Evolutionary conservation across 2,797 vertebrate species (phyloP).

Genomic region (Aselliscus stoliczkanus): DNA sequence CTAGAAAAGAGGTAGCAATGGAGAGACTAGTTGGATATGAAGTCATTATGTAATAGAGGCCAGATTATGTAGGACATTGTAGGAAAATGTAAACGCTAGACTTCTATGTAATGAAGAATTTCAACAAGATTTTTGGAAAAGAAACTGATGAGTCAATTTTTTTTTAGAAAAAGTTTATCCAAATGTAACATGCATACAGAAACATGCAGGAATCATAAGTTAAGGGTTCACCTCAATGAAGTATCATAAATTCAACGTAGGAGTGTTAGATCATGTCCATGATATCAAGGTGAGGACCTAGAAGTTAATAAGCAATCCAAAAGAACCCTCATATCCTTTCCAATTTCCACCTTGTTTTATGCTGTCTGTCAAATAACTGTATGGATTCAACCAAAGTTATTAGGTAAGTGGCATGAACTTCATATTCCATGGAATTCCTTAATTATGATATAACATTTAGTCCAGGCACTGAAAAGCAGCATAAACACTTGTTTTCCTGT

Average conservation of each 20-base stretch:
- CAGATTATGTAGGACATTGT: too few relatives aligned
- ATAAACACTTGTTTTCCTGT: not conserved
- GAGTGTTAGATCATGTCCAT: not conserved
- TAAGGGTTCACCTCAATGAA: not conserved
- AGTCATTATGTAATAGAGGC: not conserved
- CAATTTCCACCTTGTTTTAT: not conserved
- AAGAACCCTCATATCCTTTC: not conserved
- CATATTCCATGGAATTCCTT: not conserved
- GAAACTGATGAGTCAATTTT: not conserved
- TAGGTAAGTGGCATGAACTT: not conserved
- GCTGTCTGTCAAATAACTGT: not conserved
- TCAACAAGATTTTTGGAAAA: not conserved
- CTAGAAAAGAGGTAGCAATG: not conserved
- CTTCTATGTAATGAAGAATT: not conserved
- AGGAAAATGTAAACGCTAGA: not conserved
- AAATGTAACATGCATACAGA: not conserved
- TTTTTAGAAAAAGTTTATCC: not conserved
- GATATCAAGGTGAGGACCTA: not conserved
- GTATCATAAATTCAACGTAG: not conserved
- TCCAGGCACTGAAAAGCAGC: not conserved
- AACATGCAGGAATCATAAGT: not conserved
- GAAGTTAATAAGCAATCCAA: not conserved
- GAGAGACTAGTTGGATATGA: not conserved
- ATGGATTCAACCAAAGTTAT: not conserved
- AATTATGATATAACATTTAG: not conserved